Percentiles rank a stretch among this genome's conserved stretches.
phyloP scores from a whole-genome alignment of 2,113 vertebrate genomes.

The Cheirogaleus medius region DNA sequence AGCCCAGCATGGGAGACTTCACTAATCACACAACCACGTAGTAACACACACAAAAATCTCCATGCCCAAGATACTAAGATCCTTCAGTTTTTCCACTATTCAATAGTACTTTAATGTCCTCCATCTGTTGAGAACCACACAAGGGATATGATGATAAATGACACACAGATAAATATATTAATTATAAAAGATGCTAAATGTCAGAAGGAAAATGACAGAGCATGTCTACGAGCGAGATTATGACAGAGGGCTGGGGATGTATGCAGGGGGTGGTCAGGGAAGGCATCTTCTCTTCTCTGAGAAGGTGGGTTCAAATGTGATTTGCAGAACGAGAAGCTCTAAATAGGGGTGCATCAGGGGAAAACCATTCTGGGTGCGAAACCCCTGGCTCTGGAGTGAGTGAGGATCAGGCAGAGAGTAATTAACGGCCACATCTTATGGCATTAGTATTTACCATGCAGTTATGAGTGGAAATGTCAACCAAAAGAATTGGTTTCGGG shows the following conservation, averaged over 20 bases:
- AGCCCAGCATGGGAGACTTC: not conserved
- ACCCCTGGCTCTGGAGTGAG: not conserved
- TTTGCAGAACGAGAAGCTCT: not conserved
- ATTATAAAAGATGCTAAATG: not conserved
- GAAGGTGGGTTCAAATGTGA: not conserved
- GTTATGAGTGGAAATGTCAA: not conserved
- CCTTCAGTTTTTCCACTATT: not conserved
- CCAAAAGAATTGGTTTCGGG: not conserved
- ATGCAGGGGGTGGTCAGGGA: not conserved
- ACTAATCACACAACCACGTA: not conserved
- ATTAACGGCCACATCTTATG: not conserved
- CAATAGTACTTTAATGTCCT: not conserved
- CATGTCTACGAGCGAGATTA: not conserved
- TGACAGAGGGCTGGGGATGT: rapidly evolving
- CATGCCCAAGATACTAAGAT: not conserved
- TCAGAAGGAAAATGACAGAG: not conserved
- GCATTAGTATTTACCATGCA: not conserved
- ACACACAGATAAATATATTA: not conserved
- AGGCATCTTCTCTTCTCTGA: not conserved
- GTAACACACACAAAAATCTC: not conserved
- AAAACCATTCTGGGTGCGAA: not conserved
- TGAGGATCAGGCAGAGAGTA: not conserved
- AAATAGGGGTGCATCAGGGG: not conserved
- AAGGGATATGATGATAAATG: not conserved
- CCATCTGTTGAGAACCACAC: not conserved